Conservation (phyloP, 35 echinoderm and acorn worm genomes). For the Stichopus chloronotus region DNA sequence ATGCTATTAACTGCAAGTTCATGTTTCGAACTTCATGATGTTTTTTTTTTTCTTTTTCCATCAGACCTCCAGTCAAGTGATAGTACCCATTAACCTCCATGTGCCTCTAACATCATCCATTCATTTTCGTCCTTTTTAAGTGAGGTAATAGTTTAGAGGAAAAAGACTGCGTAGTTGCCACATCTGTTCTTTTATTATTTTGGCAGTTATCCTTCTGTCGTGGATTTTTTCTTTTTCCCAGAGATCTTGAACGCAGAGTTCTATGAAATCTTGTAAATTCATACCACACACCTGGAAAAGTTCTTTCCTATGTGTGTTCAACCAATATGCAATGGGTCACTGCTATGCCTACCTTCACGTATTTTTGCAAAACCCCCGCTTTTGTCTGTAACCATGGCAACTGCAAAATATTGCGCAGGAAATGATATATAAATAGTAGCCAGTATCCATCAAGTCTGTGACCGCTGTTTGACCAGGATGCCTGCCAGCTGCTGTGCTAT, state of each 20-base stretch:
- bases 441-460: background rate
- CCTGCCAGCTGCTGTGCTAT: background rate
- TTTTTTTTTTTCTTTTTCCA: too few relatives aligned
- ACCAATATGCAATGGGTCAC: background rate
- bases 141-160: too few relatives aligned
- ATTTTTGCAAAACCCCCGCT: background rate
- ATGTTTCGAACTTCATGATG: too few relatives aligned
- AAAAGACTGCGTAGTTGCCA: too few relatives aligned
- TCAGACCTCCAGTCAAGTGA: too few relatives aligned
- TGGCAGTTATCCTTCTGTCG: too few relatives aligned
- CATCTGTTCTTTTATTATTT: too few relatives aligned
- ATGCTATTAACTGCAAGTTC: too few relatives aligned
- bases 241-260: background rate
- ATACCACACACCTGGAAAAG: too few relatives aligned
- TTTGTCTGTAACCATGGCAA: conserved; percentile 13
- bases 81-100: too few relatives aligned
- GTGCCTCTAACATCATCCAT: too few relatives aligned
- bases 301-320: background rate
- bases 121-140: too few relatives aligned
- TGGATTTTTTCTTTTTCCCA: background rate
- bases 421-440: background rate
- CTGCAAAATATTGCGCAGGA: background rate
- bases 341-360: background rate
- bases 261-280: background rate
- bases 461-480: background rate